Base-by-base conservation (phyloP, 2,113 vertebrate genomes). In the Otis tarda region DNA sequence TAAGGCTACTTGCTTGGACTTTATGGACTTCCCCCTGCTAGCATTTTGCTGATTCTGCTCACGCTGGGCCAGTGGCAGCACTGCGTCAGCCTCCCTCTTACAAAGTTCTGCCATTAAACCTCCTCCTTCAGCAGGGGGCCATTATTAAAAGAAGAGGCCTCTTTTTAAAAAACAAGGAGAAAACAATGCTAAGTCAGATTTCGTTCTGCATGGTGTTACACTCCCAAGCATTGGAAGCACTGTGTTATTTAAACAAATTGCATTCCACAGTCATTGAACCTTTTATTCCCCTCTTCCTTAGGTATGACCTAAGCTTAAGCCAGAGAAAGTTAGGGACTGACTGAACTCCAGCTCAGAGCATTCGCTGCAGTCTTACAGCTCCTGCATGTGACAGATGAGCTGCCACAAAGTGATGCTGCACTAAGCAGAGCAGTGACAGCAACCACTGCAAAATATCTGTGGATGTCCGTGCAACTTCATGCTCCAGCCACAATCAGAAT, bases 31-130 rank as follows among this genome's bases (percentile, higher is more conserved):
- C 84, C 28, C 59, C 52, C 35, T 64, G 25, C 27, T 56, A 68
- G 57, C 10, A 33, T 83, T 95, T 94, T 95, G 80, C 89, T 96
- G 89, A 93, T 90, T 92, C 70, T 79, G 80, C 85, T 91, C 78
- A 84, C 0, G 2, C 69, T 71, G 64, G 15, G 19, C 87, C 84
- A 90, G 17, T 74, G 60, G 74, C 70, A 92, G 68, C 33, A 52
- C 69, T 84, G 78, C 45, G 64, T 96, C 74, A 93, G 74, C 81
- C 81, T 97, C 81, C 77, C 64, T 65, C 65, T 80, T 79, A 41
- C 18, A 86, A 94, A 85, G 60, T 61, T 92, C 52, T 91, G 37
- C 27, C 61, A 77, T 77, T 89, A 90, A 96, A 69, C 28, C 8
- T 91, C 79, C 60, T 93, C 49, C 77, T 93, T 82, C 61, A 45